Conservation (phyloP, 1,140 invertebrate species). For the Drosophila pruinosa region DNA sequence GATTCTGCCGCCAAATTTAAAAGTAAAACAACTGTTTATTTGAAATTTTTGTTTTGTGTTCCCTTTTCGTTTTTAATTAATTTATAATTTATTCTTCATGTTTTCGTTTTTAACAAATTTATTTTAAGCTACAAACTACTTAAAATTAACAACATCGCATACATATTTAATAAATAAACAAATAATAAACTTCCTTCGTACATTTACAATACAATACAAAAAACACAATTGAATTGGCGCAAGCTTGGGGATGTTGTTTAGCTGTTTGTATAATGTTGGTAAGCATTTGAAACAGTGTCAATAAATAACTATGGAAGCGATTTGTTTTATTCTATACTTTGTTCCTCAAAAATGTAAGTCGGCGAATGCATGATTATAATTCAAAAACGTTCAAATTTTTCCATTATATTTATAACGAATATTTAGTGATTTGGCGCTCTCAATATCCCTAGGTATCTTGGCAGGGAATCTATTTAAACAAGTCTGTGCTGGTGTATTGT, state of each 20-base stretch:
- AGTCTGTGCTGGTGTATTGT: not conserved
- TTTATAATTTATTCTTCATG: slow-evolving; percentile 35
- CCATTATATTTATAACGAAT: slow-evolving; percentile 19
- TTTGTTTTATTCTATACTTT: slow-evolving; percentile 21
- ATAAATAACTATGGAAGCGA: slow-evolving; percentile 68
- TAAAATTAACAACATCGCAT: slow-evolving; percentile 76
- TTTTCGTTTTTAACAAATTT: slow-evolving; percentile 64
- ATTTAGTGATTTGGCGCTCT: slow-evolving; percentile 52
- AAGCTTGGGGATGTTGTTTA: slow-evolving; percentile 25
- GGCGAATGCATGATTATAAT: slow-evolving; percentile 18
- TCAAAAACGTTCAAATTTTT: slow-evolving; percentile 22
- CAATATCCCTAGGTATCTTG: not conserved
- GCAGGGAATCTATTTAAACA: slow-evolving; percentile 8
- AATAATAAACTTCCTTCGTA: slow-evolving; percentile 40
- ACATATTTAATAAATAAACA: slow-evolving; percentile 67
- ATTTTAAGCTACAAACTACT: slow-evolving; percentile 65
- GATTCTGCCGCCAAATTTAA: not conserved
- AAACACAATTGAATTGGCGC: slow-evolving; percentile 38
- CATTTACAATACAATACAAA: slow-evolving; percentile 55
- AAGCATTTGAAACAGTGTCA: slow-evolving; percentile 50
- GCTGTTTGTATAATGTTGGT: slow-evolving; percentile 24
- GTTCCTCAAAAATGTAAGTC: slow-evolving; percentile 1
- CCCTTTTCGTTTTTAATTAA: slow-evolving; percentile 59
- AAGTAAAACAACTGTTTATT: not conserved
- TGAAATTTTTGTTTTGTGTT: slow-evolving; percentile 44